Conservation (phyloP, 53 echinoderm and acorn worm genomes). For the Paracentrotus lividus region DNA sequence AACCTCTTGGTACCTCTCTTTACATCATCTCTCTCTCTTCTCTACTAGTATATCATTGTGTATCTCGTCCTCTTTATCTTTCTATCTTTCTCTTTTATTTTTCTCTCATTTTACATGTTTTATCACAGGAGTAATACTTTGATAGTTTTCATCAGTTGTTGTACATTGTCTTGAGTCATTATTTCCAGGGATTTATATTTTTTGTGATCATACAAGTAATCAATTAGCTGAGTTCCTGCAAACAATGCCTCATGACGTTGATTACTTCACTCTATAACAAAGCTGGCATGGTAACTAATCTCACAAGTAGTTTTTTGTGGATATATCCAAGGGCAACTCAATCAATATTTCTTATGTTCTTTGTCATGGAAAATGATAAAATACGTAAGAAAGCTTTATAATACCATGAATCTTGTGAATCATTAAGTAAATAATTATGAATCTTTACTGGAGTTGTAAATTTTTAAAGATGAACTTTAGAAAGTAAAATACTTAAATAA, state of each 20-base stretch:
- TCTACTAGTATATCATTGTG: no score
- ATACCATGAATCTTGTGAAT: no score
- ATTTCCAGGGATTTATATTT: not conserved
- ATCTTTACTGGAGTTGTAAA: no score
- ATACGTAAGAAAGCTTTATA: no score
- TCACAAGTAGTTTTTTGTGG: not conserved
- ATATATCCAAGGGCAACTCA: slow-evolving; percentile 14
- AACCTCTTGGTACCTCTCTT: not conserved
- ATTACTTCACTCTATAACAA: not conserved
- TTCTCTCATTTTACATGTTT: not conserved
- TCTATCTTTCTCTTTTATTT: not conserved
- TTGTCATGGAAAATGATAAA: not conserved
- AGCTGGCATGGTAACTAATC: slow-evolving; percentile 9
- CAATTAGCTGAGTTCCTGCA: slow-evolving; percentile 42
- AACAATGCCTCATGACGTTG: slow-evolving; percentile 7
- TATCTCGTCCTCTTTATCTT: not conserved
- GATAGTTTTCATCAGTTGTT: slow-evolving; percentile 4
- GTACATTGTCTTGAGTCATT: not conserved
- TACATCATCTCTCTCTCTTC: not conserved
- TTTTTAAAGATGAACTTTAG: no score
- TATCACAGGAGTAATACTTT: not conserved
- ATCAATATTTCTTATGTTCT: not conserved
- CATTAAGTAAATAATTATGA: no score
- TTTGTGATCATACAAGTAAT: slow-evolving; percentile 15
- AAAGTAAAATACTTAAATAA: no score